phyloP scores from a whole-genome alignment of 2,113 vertebrate genomes.

The Xenopus laevis region DNA sequence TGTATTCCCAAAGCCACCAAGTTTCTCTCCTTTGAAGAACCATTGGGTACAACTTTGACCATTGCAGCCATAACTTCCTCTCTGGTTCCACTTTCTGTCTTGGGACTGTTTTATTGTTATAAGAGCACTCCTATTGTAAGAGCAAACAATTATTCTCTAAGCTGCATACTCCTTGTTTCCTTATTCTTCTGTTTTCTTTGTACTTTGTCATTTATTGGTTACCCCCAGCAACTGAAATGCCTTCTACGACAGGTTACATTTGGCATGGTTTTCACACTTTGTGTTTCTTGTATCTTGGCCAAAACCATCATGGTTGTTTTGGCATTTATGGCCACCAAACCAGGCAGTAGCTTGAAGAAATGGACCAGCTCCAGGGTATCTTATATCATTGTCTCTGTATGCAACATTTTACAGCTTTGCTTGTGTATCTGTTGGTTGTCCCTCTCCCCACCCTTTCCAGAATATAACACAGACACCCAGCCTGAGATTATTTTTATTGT shows the following conservation, averaged over 20 bases:
- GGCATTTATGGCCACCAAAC: conserved; percentile 42
- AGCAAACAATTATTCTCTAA: conserved; percentile 41
- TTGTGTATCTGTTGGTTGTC: conserved; percentile 29
- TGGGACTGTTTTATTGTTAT: conserved; percentile 19
- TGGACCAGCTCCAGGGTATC: conserved; percentile 14
- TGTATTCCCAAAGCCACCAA: conserved; percentile 32
- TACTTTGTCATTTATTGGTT: conserved; percentile 29
- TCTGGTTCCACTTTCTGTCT: conserved; percentile 7
- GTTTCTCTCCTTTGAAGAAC: conserved; percentile 32
- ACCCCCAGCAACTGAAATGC: conserved; percentile 16
- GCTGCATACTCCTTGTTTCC: conserved; percentile 32
- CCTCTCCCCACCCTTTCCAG: conserved; percentile 8
- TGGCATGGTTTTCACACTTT: conserved; percentile 31
- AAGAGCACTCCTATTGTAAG: conserved; percentile 38
- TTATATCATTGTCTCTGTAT: conserved; percentile 9
- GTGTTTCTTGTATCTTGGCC: conserved; percentile 44
- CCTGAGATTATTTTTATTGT: conserved; percentile 32
- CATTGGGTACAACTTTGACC: conserved; percentile 30
- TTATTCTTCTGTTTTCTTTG: conserved; percentile 36
- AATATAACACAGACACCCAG: conserved; percentile 1
- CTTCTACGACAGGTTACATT: conserved; percentile 29
- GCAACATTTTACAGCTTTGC: conserved; percentile 13
- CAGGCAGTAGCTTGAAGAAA: conserved; percentile 18
- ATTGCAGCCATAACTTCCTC: background rate
- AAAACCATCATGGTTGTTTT: conserved; percentile 44